Base-by-base conservation (phyloP, 2,113 vertebrate species). In the Dicentrarchus labrax region DNA sequence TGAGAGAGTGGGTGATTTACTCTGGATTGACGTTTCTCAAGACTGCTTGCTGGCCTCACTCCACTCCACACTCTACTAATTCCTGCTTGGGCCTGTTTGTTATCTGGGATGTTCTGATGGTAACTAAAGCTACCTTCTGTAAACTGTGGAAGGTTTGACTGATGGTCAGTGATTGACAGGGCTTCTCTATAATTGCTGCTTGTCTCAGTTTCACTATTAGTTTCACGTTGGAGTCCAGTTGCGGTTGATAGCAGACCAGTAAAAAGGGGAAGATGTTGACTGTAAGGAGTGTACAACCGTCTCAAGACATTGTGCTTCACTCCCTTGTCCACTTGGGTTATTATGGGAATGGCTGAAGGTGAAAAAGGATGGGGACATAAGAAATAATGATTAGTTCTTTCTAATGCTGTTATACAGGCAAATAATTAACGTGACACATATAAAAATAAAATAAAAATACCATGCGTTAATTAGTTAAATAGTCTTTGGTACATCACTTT, bases 281-380 rank as follows among this genome's bases (percentile, higher is more conserved):
- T 22, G n/a, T 39, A 38, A 0, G 72, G 62, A 30, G 13, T 5
- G 11, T 78, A 17, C 12, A 38, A 5, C 12, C 10, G 79, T n/a
- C 38, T 84, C 45, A 53, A 51, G 48, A 45, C 4, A 0, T 15
- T 60, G 4, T 15, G 47, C 38, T 59, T 75, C 43, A 16, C 60
- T 82, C 72, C 48, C 11, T 43, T 30, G 36, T 86, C 73, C 8
- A 45, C n/a, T 24, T 30, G 61, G 3, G 68, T 38, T 39, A 15
- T 13, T 19, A 17, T 53, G 9, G 66, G 62, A 71, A 70, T 70
- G 60, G 21, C 88, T 92, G 45, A 24, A 51, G 3, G 11, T 60
- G 22, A 56, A 39, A 45, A 59, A 21, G 2, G 54, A 64, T 6
- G 1, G 3, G 12, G 16, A 59, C 54, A 64, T 0, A 56, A 78